Conservation (phyloP, 2,797 vertebrate genomes). For the Uromys caudimaculatus region DNA sequence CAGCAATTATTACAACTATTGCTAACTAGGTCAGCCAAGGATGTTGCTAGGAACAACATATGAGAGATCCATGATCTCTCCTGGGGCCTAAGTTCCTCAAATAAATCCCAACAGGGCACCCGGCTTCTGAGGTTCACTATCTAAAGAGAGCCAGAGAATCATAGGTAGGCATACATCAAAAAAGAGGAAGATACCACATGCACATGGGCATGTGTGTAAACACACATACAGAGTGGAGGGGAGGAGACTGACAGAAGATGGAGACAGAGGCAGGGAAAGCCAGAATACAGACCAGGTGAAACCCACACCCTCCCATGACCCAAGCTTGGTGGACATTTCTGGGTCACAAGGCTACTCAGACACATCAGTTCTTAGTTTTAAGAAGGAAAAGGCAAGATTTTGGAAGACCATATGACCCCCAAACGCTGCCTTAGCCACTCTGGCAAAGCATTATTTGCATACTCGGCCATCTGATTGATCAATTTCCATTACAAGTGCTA, state of each 20-base stretch:
- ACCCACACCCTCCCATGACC: background rate
- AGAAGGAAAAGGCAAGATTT: accelerated
- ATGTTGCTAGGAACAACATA: background rate
- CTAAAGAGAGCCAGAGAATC: background rate
- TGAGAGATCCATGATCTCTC: too few species aligned
- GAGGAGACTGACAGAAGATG: background rate
- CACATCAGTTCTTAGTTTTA: background rate
- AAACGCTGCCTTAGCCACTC: background rate
- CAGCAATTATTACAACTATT: background rate
- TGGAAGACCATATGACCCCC: background rate
- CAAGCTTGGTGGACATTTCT: too few species aligned
- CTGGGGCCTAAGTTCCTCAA: too few species aligned
- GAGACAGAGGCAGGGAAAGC: background rate
- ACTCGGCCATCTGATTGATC: background rate
- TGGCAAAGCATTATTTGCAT: background rate
- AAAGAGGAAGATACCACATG: background rate
- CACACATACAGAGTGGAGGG: background rate
- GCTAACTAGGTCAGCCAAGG: too few species aligned
- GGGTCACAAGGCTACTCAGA: background rate
- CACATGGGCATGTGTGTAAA: background rate
- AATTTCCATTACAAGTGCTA: background rate
- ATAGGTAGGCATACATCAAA: background rate
- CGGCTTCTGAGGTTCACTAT: background rate
- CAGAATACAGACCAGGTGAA: background rate
- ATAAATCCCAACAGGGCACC: background rate